Evolutionary conservation across 53 echinoderm and acorn worm genomes (phyloP).

Genomic region (Arbacia lixula): DNA sequence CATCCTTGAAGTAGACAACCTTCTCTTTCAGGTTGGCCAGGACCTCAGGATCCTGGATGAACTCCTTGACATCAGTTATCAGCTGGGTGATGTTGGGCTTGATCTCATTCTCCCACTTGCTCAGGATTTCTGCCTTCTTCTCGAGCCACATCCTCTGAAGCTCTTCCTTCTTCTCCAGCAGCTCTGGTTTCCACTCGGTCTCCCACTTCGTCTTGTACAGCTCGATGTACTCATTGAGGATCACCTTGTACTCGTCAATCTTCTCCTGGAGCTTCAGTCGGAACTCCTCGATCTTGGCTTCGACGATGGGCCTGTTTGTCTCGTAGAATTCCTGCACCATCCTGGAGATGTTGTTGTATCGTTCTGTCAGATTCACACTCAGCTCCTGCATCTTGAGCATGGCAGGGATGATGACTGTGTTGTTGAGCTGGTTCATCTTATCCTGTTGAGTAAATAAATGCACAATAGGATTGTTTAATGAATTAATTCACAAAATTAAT

Average conservation of each 20-base stretch:
- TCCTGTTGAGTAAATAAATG: constrained; percentile 2
- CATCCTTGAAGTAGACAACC: constrained; percentile 8
- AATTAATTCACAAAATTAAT: too few species aligned
- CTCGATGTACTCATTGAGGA: constrained; percentile 17
- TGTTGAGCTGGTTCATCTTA: constrained; percentile 35
- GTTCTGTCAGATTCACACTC: constrained; percentile 41
- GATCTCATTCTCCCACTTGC: constrained; percentile 44
- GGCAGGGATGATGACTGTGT: constrained; percentile 5
- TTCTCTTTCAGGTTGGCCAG: constrained; percentile 40
- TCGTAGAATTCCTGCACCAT: constrained; percentile 15
- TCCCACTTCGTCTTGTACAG: constrained; percentile 21
- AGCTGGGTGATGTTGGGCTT: constrained; percentile 16
- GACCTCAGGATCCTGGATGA: constrained; percentile 34
- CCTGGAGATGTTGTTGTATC: constrained; percentile 32
- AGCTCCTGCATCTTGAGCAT: neutral
- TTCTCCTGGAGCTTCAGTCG: constrained; percentile 7
- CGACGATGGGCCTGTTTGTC: constrained; percentile 29
- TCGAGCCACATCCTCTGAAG: constrained; percentile 27
- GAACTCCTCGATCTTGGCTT: constrained; percentile 51
- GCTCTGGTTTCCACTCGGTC: constrained; percentile 6
- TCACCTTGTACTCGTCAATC: constrained; percentile 1
- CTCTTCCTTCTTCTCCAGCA: constrained; percentile 19
- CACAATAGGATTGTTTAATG: too few species aligned
- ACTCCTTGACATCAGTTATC: neutral
- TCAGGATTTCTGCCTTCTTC: constrained; percentile 11